Conservation (phyloP, 2,888 invertebrate species). For the Eledone cirrhosa region DNA sequence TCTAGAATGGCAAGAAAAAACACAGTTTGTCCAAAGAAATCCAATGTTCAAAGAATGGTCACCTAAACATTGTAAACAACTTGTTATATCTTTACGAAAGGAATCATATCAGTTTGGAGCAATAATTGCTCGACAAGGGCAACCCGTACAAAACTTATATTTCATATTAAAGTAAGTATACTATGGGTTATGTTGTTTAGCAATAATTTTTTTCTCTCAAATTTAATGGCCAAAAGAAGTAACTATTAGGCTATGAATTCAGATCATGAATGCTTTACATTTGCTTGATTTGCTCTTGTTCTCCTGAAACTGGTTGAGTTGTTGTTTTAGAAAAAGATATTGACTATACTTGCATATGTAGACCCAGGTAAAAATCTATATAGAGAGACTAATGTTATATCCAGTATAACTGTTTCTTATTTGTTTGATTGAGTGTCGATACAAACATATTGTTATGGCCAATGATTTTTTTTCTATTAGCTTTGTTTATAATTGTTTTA, state of each 20-base stretch:
- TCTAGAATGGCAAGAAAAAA: slow-evolving; percentile 61
- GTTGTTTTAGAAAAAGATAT: too few species aligned
- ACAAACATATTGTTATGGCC: too few species aligned
- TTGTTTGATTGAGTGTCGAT: too few species aligned
- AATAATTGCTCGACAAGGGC: slow-evolving; percentile 56
- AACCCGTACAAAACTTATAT: slow-evolving; percentile 45
- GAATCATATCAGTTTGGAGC: slow-evolving; percentile 57
- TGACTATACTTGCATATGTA: too few species aligned
- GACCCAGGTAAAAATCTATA: too few species aligned
- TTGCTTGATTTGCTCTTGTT: too few species aligned
- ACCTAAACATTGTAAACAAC: slow-evolving; percentile 57
- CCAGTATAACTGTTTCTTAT: too few species aligned
- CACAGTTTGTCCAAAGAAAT: slow-evolving; percentile 61
- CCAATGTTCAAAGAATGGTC: slow-evolving; percentile 60
- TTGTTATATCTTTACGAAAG: slow-evolving; percentile 61
- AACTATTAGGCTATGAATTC: background rate
- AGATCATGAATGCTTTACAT: too few species aligned
- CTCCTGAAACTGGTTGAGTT: too few species aligned
- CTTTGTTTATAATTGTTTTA: too few species aligned
- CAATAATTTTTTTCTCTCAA: background rate
- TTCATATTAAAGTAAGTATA: slow-evolving; percentile 46
- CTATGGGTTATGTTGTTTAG: background rate
- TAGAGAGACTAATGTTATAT: too few species aligned
- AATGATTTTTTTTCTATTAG: too few species aligned
- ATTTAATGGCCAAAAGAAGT: background rate